phyloP scores from a whole-genome alignment of 1,140 invertebrate genomes.

The Papilio helenus region DNA sequence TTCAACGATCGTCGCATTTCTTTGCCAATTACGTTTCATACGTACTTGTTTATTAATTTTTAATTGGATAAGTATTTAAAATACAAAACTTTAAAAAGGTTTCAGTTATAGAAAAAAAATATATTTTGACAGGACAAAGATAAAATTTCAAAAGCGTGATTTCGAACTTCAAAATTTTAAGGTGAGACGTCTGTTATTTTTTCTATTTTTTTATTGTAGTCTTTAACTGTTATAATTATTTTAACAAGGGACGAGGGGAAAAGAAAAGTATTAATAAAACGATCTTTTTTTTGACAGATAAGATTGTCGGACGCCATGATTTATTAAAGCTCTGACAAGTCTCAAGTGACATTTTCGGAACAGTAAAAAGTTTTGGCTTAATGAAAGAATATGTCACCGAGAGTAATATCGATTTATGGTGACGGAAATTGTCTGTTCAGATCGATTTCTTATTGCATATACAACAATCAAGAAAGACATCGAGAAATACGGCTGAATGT shows the following conservation, averaged over 20 bases:
- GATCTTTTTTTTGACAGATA: slow-evolving; percentile 5
- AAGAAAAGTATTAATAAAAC: slow-evolving; percentile 17
- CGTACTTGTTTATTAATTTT: background rate
- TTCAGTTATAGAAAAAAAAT: background rate
- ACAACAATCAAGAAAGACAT: slow-evolving; percentile 69
- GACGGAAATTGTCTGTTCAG: slow-evolving; percentile 76
- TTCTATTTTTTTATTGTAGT: background rate
- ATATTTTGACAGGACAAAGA: slow-evolving; percentile 29
- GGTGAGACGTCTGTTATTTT: slow-evolving; percentile 14
- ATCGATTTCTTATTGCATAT: slow-evolving; percentile 71
- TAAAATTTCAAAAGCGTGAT: slow-evolving; percentile 12
- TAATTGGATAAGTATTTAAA: background rate
- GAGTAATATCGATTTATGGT: slow-evolving; percentile 64
- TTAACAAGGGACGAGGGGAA: background rate
- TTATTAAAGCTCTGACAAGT: slow-evolving; percentile 7
- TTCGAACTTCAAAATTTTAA: slow-evolving; percentile 15
- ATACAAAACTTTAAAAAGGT: slow-evolving; percentile 19
- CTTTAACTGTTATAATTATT: background rate
- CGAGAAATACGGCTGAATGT: slow-evolving; percentile 64
- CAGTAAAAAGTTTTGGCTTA: slow-evolving; percentile 14
- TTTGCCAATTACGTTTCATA: background rate
- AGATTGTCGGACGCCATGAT: slow-evolving; percentile 4
- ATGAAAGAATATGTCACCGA: slow-evolving; percentile 54
- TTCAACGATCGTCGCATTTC: slow-evolving; percentile 25
- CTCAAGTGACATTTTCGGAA: slow-evolving; percentile 1